Base-by-base conservation (phyloP, 2,113 vertebrate species). In the Ciconia stormi region DNA sequence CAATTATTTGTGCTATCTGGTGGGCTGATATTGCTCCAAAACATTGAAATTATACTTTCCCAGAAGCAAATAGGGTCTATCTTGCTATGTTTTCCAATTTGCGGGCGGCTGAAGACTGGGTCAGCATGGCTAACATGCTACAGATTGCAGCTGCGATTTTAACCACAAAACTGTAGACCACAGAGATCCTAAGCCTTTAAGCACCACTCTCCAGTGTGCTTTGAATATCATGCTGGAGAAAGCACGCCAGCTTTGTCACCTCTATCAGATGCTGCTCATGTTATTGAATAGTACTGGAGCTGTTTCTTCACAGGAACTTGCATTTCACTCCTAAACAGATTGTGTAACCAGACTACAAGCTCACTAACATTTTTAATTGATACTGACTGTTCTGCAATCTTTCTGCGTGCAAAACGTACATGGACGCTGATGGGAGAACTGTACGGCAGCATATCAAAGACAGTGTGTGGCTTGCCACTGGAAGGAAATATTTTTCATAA, bases 191-290 rank as follows among this genome's bases (percentile, higher is more conserved):
- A 32, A 40, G 66, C 72, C 52, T 79, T 80, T 42, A 67, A 73
- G n/a, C 30, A 21, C 22, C 3, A 0, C 11, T 9, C 61, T 92
- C 36, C 67, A n/a, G n/a, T 0, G 3, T 17, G 63, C 23, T 5
- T 1, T 38, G 32, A 58, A 9, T 22, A 13, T 13, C 7, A 44
- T 4, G 11, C 36, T 12, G 26, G 44, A 17, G 63, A 77, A 52
- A 29, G 44, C 70, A 14, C 1, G 14, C 34, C 79, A 69, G 55
- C 42, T 69, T 30, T 63, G 49, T 19, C 44, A 52, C 46, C 63
- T 59, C 44, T 49, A 2, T 21, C 58, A 59, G 63, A 26, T 10
- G 14, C 52, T 61, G 65, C 46, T 90, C 15, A 3, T 2, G 18
- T 40, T 52, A 65, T 4, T 65, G 56, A 58, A 36, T 5, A 34